Evolutionary conservation across 2,797 vertebrate species (phyloP), one percentile per base, ranked within the genome.

Genomic region (Florisuga fusca): DNA sequence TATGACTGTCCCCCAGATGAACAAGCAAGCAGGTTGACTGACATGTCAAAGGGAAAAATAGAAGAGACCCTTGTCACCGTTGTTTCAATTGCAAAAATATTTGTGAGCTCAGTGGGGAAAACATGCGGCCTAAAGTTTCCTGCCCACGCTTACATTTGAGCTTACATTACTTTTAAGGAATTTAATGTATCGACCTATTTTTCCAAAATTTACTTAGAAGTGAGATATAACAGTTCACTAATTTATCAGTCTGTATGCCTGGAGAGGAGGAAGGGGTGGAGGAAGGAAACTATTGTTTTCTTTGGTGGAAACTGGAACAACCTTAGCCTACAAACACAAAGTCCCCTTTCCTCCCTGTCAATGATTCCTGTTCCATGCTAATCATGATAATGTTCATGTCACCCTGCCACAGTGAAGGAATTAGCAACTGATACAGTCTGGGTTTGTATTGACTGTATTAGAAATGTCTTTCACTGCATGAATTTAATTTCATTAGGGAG

Each of bases 401-500:
- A 75, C 10, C 3, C 34, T 55, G 31, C 7, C 15, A 2, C 26
- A 69, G 41, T 16, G 54, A 84, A 78, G 63, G 27, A 80, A 48
- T 26, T 72, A 53, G 76, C 84, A 88, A 68, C 15, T 34, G 51
- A 26, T 43, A 51, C 18, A 22, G 18, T 90, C 81, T 3, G 6
- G 3, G 8, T 88, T 90, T 84, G 16, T 51, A 71, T 41, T 74
- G 72, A 61, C 45, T 93, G 83, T 10, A 51, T n/a, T 89, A 67
- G 57, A 72, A 31, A 46, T 54, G 45, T 23, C 36, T 94, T 78
- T 84, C 64, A 84, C 58, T 68, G 50, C 23, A 85, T 10, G 29
- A 74, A 61, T 80, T 93, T 72, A 68, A 88, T 86, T 83, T 84
- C 87, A 94, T 88, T 78, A 93, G 73, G 69, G 53, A 91, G 27